These are phyloP conservation scores for Styela plicata DNA, from an alignment of 23 tunicate genomes.

Conservation along the genomic window DNA sequence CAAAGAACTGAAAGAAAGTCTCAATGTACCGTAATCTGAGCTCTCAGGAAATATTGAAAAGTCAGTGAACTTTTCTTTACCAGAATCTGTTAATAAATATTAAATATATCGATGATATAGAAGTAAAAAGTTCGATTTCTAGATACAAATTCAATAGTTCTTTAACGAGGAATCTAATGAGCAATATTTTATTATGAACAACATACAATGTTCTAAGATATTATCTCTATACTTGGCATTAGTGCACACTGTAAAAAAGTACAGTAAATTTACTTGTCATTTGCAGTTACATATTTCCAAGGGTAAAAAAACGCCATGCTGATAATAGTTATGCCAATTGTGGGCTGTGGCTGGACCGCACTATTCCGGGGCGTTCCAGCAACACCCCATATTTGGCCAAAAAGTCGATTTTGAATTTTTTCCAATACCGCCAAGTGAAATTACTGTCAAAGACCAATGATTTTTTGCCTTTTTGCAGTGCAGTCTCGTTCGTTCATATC, in stretches of 20 bases:
- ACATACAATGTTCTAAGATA: background rate
- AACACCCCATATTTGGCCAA: too few species aligned
- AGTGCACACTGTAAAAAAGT: too few species aligned
- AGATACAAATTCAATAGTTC: too few species aligned
- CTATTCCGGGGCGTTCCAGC: too few species aligned
- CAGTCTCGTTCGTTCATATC: too few species aligned
- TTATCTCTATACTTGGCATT: background rate
- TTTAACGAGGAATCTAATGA: background rate
- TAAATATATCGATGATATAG: background rate
- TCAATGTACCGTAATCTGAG: background rate
- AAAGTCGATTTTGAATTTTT: too few species aligned
- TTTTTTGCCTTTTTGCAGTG: too few species aligned
- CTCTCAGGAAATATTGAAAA: conserved; percentile 1
- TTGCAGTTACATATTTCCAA: background rate
- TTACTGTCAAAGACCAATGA: too few species aligned
- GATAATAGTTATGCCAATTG: too few species aligned
- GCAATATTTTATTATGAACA: background rate
- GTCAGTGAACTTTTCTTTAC: conserved; percentile 2
- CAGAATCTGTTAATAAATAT: background rate
- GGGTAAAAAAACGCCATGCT: too few species aligned
- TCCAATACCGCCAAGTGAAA: too few species aligned
- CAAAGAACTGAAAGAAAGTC: background rate
- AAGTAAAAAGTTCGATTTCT: background rate
- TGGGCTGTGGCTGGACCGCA: too few species aligned
- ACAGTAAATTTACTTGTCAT: background rate